Evolutionary conservation across 2,888 invertebrate genomes (phyloP), one percentile per base, ranked within the genome.

Genomic region (Eudasyphora cyanicolor): DNA sequence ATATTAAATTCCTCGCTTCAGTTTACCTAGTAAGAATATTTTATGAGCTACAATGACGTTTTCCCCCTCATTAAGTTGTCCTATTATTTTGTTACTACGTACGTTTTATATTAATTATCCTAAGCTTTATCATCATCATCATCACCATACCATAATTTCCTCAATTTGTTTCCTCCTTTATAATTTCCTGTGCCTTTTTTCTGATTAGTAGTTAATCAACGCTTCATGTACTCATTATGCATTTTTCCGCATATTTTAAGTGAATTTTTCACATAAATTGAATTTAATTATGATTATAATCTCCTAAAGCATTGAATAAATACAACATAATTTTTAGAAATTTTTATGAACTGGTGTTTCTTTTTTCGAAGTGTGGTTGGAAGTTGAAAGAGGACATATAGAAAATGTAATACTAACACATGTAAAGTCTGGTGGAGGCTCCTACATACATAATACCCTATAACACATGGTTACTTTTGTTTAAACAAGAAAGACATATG

Each of bases 251-350:
- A 57, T 57, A 38, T 64, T 35, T 75, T 71, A 78, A 60, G 64
- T 69, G n/a, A 75, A 21, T 12, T 79, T 21, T 38, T 38, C 64
- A 75, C 75, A 75, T 73, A 32, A 64, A 75, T 70, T 77, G 70
- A 83, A 79, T 81, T 84, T 76, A 49, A 81, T 73, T 60, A 82
- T 45, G n/a, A 45, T 24, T 69, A 76, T 76, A 57, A 67, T 38
- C 38, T 67, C 24, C 67, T 79, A 78, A 62, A 76, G 76, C 79
- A 84, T 78, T 84, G 38, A 78, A 78, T 51, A 76, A 67, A 78
- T 42, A 64, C 17, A 78, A 51, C 51, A 76, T 76, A 78, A 81
- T 57, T 62, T 62, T 79, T 79, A 80, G 76, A 80, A 62, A 62
- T 75, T 74, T 83, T 75, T 75, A 64, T 7, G 21, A 14, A 10